These are phyloP conservation scores for Mormyrus iriodes DNA, from an alignment of 2,113 vertebrate genomes.

Conservation along the genomic window DNA sequence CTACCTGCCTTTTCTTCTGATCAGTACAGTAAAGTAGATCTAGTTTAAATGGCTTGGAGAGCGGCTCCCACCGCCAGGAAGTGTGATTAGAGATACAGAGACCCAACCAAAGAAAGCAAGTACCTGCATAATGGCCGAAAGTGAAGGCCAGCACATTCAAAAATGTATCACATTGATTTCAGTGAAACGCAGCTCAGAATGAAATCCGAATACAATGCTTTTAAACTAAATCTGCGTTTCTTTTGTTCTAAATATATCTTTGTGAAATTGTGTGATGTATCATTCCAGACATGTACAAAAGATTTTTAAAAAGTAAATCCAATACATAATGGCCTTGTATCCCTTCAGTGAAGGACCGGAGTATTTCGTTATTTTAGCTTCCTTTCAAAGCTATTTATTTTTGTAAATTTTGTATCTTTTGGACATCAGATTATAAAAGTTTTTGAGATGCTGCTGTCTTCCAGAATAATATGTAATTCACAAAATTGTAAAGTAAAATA, in stretches of 20 bases:
- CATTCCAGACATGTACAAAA: conserved; percentile 50
- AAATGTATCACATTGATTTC: conserved; percentile 8
- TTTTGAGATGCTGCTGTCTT: conserved; percentile 61
- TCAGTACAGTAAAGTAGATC: conserved; percentile 17
- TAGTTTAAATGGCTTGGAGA: not conserved
- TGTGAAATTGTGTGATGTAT: conserved; percentile 52
- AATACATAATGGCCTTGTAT: conserved; percentile 48
- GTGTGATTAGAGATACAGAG: not conserved
- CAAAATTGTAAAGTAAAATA: conserved; percentile 45
- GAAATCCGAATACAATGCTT: conserved; percentile 4
- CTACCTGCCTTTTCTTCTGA: conserved; percentile 22
- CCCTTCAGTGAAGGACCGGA: conserved; percentile 66
- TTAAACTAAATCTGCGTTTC: not conserved
- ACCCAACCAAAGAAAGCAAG: conserved; percentile 9
- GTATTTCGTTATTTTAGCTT: conserved; percentile 55
- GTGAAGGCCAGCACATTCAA: not conserved
- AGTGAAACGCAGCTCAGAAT: conserved; percentile 26
- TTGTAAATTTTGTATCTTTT: conserved; percentile 67
- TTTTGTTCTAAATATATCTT: conserved; percentile 33
- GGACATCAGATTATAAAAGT: conserved; percentile 44
- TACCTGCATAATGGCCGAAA: not conserved
- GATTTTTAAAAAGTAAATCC: conserved; percentile 35
- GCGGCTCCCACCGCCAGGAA: not conserved
- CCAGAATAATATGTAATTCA: conserved; percentile 45
- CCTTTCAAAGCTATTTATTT: conserved; percentile 74